Evolutionary conservation across 2,113 vertebrate species (phyloP).

Genomic region (Pygoscelis antarcticus): DNA sequence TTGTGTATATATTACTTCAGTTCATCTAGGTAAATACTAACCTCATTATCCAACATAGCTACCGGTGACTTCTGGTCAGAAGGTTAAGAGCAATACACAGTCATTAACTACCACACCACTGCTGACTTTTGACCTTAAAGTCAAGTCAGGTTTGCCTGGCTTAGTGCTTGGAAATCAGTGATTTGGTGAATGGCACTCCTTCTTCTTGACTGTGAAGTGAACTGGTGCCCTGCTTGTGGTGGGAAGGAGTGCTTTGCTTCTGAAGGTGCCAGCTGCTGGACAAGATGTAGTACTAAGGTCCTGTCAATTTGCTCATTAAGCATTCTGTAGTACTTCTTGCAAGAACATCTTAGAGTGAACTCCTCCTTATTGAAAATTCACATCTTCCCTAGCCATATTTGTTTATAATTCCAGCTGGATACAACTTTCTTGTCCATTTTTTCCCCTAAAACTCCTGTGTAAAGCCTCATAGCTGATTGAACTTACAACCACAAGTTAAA

Average conservation of each 20-base stretch:
- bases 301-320: background rate
- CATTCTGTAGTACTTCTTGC: background rate
- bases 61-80: background rate
- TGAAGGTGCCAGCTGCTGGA: background rate
- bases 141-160: background rate
- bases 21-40: background rate
- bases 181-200: background rate
- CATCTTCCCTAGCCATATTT: background rate
- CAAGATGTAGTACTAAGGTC: background rate
- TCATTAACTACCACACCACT: background rate
- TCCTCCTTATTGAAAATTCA: background rate
- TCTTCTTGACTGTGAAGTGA: background rate
- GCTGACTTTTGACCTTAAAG: background rate
- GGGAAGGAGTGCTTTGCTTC: background rate
- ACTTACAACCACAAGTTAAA: background rate
- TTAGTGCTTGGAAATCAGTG: background rate
- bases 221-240: background rate
- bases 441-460: background rate
- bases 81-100: background rate
- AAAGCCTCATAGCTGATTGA: background rate
- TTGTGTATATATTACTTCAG: background rate
- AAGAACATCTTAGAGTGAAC: background rate
- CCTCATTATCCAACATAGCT: background rate
- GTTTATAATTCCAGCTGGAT: background rate
- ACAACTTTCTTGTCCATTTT: background rate